phyloP scores from a whole-genome alignment of 2,888 invertebrate species.

The Drosophila siamana region DNA sequence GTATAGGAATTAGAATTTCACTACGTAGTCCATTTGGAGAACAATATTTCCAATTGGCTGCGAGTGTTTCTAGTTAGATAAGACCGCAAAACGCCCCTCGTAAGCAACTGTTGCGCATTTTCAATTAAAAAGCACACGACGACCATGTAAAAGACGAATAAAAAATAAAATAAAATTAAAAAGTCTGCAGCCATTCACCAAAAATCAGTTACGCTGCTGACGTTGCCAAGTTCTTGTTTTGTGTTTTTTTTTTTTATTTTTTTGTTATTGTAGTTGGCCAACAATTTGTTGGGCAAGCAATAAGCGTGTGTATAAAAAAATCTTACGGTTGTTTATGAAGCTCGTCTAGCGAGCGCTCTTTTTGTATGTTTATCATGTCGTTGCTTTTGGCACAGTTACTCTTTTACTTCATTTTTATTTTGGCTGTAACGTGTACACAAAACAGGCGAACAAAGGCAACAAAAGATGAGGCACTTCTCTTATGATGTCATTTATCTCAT shows the following conservation, averaged over 20 bases:
- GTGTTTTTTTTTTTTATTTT: constrained; percentile 12
- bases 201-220: constrained; percentile 39
- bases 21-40: constrained; percentile 24
- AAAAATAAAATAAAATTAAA: not conserved
- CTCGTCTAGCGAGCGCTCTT: constrained; percentile 24
- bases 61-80: not conserved
- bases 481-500: constrained; percentile 79
- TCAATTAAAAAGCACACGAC: constrained; percentile 14
- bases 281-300: constrained; percentile 26
- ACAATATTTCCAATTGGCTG: not conserved
- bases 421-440: constrained; percentile 28
- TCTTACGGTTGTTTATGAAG: constrained; percentile 9
- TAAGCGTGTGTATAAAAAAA: constrained; percentile 26
- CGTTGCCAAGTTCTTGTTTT: constrained; percentile 37
- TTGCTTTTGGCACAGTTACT: constrained; percentile 67
- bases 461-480: constrained; percentile 44
- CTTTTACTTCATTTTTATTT: not conserved
- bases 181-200: constrained; percentile 24
- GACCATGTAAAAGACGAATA: not conserved
- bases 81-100: constrained; percentile 54
- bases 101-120: constrained; percentile 58
- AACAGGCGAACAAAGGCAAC: constrained; percentile 31
- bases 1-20: constrained; percentile 14
- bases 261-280: constrained; percentile 31
- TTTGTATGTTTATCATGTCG: constrained; percentile 54